phyloP scores from a whole-genome alignment of 2,888 invertebrate species.

The Scaptomyza parva region DNA sequence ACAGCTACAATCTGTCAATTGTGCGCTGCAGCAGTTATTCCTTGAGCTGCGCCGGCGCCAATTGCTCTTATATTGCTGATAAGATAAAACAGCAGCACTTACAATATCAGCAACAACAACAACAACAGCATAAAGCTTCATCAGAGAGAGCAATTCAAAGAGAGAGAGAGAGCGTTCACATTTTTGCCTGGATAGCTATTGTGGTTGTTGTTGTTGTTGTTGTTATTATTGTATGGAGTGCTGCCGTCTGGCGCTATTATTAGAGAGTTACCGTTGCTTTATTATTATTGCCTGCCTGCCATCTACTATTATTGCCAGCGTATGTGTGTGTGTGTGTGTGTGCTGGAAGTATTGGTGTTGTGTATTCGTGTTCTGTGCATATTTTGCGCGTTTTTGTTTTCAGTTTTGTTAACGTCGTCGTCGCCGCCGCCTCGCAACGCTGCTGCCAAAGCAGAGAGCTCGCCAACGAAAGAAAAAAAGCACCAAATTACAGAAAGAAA shows the following conservation, averaged over 20 bases:
- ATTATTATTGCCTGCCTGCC: conserved; percentile 68
- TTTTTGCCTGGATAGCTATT: conserved; percentile 27
- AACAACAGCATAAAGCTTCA: not conserved
- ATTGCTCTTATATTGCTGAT: conserved; percentile 46
- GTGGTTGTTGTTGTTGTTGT: conserved; percentile 7
- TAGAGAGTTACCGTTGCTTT: conserved; percentile 76
- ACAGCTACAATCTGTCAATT: conserved; percentile 28
- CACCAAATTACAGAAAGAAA: conserved; percentile 28
- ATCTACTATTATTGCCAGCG: conserved; percentile 58
- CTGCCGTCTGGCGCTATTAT: conserved; percentile 62
- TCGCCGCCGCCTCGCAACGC: conserved; percentile 66
- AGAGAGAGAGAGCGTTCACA: conserved; percentile 36
- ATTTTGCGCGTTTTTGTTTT: conserved; percentile 78
- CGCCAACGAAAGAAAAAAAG: conserved; percentile 39
- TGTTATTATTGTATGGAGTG: conserved; percentile 34
- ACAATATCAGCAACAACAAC: conserved; percentile 11
- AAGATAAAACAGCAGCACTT: conserved; percentile 52
- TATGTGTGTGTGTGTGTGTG: conserved; percentile 20
- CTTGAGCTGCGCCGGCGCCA: conserved; percentile 51
- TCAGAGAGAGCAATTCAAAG: conserved; percentile 34
- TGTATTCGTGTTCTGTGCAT: conserved; percentile 68
- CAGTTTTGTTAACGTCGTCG: conserved; percentile 76
- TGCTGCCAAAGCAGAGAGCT: conserved; percentile 46
- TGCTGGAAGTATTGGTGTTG: conserved; percentile 35
- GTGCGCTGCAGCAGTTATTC: conserved; percentile 44